Base-by-base conservation (phyloP, 37 sponge, comb jelly and placozoan genomes). In the Diacarnus erythraeanus region DNA sequence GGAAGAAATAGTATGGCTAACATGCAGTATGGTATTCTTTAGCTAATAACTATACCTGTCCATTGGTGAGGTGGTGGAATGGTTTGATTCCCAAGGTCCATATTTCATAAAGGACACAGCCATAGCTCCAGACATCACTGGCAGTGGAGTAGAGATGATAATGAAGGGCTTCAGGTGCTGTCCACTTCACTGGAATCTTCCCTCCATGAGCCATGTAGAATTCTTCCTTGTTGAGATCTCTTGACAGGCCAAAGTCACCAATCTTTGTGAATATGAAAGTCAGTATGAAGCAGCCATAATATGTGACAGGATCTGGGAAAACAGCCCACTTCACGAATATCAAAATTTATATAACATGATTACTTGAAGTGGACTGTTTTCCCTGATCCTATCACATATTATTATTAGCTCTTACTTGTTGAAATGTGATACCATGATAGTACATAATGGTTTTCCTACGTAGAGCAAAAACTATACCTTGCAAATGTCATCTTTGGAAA, bases 121-220 rank as follows among this genome's bases (percentile, higher is more conserved):
- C 83, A 61, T 67, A 73, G 41, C 74, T 72, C 83, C 83, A 82
- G 5, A 82, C 42, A 29, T 82, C 83, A 82, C 83, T 74, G 64
- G 77, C 77, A 60, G 40, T 61, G 63, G 77, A 76, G 60, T 26
- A 61, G 37, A 51, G 39, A 21, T 27, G 61, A 61, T 59, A 76
- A 36, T 35, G 77, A 38, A 60, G 59, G 4, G 77, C 77, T 63
- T 76, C 75, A 29, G 75, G 75, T 27, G 75, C 75, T 74, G 75
- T 74, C 75, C 75, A 74, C 58, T 74, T 74, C 57, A 74, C 75
- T 3, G 75, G 75, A 30, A 74, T 74, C 58, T 30, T 74, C n/a
- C 75, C 75, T 74, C 75, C 75, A 42, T 57, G 47, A 18, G 75
- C 51, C n/a, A 74, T 22, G 58, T 74, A 74, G 75, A 27, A 74